A percentile compares a stretch with the other conserved stretches of the same genome.
Conservation (phyloP, 1,140 invertebrate species). For the Pseudomyrmex cubaensis region DNA sequence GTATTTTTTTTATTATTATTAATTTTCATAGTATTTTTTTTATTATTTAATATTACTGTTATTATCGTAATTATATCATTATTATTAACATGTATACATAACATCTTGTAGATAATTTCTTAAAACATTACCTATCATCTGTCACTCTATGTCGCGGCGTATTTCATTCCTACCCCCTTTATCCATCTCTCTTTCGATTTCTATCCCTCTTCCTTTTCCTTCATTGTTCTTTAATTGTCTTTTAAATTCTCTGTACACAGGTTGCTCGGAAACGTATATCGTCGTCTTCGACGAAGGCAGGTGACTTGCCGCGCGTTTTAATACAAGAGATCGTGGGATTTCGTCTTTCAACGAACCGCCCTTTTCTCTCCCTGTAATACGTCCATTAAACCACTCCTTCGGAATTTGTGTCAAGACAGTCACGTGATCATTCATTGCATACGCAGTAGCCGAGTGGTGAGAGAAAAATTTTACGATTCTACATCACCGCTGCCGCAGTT, state of each 20-base stretch:
- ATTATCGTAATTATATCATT: slow-evolving; percentile 65
- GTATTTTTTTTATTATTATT: slow-evolving; percentile 40
- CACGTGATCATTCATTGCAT: no score
- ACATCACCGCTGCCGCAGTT: neutral
- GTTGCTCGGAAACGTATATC: slow-evolving; percentile 51
- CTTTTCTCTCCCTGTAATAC: no score
- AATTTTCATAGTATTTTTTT: slow-evolving; percentile 19
- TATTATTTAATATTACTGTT: slow-evolving; percentile 43
- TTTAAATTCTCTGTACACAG: slow-evolving; percentile 52
- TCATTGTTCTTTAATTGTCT: slow-evolving; percentile 5
- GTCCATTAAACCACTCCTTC: no score
- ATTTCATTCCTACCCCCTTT: slow-evolving; percentile 44
- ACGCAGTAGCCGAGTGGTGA: no score
- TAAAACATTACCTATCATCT: slow-evolving; percentile 77
- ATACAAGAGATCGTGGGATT: no score
- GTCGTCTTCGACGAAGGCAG: slow-evolving; percentile 68
- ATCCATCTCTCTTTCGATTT: slow-evolving; percentile 60
- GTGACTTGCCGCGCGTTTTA: neutral
- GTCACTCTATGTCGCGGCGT: slow-evolving; percentile 56
- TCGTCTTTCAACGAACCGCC: no score
- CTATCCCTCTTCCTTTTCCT: slow-evolving; percentile 35
- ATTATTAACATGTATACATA: slow-evolving; percentile 83
- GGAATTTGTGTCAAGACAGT: no score
- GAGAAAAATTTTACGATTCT: no score
- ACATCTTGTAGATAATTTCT: slow-evolving; percentile 81